Conservation (phyloP, 2,113 vertebrate genomes). For the Physeter macrocephalus region DNA sequence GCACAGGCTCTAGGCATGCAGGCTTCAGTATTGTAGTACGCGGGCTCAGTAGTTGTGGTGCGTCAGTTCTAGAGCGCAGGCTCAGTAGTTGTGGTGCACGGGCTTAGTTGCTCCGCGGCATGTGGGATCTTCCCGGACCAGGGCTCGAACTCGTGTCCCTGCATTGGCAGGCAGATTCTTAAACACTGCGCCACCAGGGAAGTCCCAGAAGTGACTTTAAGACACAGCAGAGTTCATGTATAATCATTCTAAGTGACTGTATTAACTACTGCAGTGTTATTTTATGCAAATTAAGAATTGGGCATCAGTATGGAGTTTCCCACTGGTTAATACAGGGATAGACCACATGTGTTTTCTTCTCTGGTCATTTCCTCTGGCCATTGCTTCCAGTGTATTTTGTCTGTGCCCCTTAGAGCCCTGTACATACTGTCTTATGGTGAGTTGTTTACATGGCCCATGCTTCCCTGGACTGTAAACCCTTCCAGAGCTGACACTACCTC, state of each 20-base stretch:
- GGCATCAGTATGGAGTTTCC: neutral
- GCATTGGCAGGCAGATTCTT: too few species aligned
- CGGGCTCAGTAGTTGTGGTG: too few species aligned
- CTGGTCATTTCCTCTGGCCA: neutral
- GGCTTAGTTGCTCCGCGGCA: too few species aligned
- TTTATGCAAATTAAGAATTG: neutral
- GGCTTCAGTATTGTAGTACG: too few species aligned
- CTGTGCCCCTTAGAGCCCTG: neutral
- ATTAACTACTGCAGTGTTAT: neutral
- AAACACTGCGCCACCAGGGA: too few species aligned
- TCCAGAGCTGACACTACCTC: neutral
- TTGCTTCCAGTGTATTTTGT: neutral
- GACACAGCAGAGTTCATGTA: neutral
- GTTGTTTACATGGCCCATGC: neutral
- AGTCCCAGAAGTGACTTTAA: neutral
- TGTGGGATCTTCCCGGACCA: too few species aligned
- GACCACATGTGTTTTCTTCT: neutral
- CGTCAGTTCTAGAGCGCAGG: too few species aligned
- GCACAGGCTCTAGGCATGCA: too few species aligned
- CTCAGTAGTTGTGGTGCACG: too few species aligned
- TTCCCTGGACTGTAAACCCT: neutral
- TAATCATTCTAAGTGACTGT: neutral
- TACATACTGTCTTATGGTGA: neutral
- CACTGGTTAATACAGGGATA: neutral
- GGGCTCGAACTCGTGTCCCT: too few species aligned